These are phyloP conservation scores for Macrophya alboannulata DNA, from an alignment of 2,888 invertebrate genomes.

Conservation along the genomic window DNA sequence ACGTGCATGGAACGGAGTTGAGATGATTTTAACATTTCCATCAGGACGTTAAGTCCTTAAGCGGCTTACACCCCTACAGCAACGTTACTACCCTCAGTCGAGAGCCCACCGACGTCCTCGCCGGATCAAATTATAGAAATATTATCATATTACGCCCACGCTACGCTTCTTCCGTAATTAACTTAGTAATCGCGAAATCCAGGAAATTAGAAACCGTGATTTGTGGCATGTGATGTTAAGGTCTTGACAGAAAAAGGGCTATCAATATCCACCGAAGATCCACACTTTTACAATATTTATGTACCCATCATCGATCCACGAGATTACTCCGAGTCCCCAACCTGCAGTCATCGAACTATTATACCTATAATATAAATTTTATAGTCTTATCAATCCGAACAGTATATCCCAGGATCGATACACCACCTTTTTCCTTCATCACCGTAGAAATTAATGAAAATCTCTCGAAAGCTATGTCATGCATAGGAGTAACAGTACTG, in stretches of 20 bases:
- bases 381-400: too few relatives aligned
- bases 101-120: conserved; percentile 37
- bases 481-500: not conserved
- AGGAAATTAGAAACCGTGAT: conserved; percentile 49
- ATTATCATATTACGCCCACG: conserved; percentile 53
- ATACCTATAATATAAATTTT: too few relatives aligned
- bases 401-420: too few relatives aligned
- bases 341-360: too few relatives aligned
- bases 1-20: conserved; percentile 55
- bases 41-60: conserved; percentile 77
- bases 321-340: not conserved
- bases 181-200: conserved; percentile 39
- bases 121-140: conserved; percentile 53
- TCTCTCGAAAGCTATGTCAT: not conserved
- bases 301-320: not conserved
- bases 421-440: too few relatives aligned
- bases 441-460: not conserved
- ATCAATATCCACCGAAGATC: not conserved
- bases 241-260: not conserved
- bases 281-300: not conserved
- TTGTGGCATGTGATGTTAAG: conserved; percentile 25
- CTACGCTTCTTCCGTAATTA: conserved; percentile 50
- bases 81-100: conserved; percentile 34
- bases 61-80: conserved; percentile 71
- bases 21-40: conserved; percentile 75